Conservation (phyloP, 2,797 vertebrate genomes). For the Fistularia commersonii region DNA sequence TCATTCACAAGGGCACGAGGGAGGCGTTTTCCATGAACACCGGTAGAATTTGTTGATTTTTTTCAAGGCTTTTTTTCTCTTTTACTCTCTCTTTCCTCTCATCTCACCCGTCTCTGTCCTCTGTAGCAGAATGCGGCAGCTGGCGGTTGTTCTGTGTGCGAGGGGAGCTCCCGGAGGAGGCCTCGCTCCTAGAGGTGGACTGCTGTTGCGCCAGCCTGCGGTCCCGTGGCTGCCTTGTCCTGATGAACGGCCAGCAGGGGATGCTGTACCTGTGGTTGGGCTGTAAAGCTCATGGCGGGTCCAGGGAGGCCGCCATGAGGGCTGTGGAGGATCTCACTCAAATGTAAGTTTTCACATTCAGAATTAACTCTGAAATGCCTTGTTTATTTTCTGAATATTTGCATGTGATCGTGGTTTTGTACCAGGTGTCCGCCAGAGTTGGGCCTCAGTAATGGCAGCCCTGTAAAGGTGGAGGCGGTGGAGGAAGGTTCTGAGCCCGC, state of each 20-base stretch:
- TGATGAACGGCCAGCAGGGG: conserved; percentile 70
- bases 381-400: not conserved
- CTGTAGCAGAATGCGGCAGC: conserved; percentile 19
- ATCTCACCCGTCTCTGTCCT: not conserved
- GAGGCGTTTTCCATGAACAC: conserved; percentile 39
- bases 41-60: conserved; percentile 47
- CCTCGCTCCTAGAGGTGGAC: conserved; percentile 70
- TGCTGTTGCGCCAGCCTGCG: conserved; percentile 72
- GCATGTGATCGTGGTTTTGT: conserved; percentile 10
- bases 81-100: not conserved
- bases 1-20: conserved; percentile 66
- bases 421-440: conserved; percentile 71
- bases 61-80: not conserved
- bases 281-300: conserved; percentile 68
- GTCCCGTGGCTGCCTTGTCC: conserved; percentile 70
- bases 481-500: conserved; percentile 77
- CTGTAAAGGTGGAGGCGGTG: conserved; percentile 58
- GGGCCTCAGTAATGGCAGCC: conserved; percentile 51
- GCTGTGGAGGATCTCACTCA: conserved; percentile 64
- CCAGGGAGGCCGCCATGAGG: conserved; percentile 68
- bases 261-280: conserved; percentile 76
- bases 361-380: not conserved
- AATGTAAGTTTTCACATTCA: conserved; percentile 49
- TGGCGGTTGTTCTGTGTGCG: conserved; percentile 76
- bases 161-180: conserved; percentile 74